Evolutionary conservation across 30 jellyfish, hydroid and myxozoan genomes (phyloP), one percentile per base, ranked within the genome.

Genomic region (Hydractinia echinata): DNA sequence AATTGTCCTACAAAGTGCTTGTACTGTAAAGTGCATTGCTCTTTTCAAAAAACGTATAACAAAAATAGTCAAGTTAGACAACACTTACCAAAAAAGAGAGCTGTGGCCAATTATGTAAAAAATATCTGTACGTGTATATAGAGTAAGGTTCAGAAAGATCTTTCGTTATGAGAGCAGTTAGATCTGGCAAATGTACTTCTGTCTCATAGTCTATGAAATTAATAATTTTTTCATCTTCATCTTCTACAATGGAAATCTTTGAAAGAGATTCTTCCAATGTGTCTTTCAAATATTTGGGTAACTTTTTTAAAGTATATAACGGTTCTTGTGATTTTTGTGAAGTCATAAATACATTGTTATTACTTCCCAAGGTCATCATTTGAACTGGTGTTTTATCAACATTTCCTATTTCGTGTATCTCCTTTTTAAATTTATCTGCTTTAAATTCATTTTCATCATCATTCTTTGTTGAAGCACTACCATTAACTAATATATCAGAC

Each of bases 41-140:
- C 44, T 30, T 30, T 30, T 30, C 44, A 30, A 30, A 1, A 30
- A 30, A 30, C 44, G 44, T 30, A 30, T 30, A 30, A 30, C 44
- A 30, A 30, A 30, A 30, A 30, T 2, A 30, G 44, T 30, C 44
- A 30, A 30, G 44, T 30, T 30, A 2, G 44, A 30, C 6, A 20
- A 5, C 16, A 52, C 97, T 85, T 90, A 90, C 97, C 94, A 90
- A 73, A 73, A 85, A 88, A 51, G 97, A 90, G 61, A 90, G 77
- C 85, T 90, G 97, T 5, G 97, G 97, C 97, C 97, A 90, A 81
- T 90, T 90, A 72, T 90, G 97, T 14, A 90, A 86, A 72, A 90
- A 90, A 80, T 90, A 90, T 6, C 97, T 86, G 53, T 90, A 90
- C 13, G 97, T 90, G 82, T 90, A 90, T 8, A 90, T 79, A 7